These are phyloP conservation scores for Eurois occulta DNA, from an alignment of 2,888 invertebrate species.

Conservation along the genomic window DNA sequence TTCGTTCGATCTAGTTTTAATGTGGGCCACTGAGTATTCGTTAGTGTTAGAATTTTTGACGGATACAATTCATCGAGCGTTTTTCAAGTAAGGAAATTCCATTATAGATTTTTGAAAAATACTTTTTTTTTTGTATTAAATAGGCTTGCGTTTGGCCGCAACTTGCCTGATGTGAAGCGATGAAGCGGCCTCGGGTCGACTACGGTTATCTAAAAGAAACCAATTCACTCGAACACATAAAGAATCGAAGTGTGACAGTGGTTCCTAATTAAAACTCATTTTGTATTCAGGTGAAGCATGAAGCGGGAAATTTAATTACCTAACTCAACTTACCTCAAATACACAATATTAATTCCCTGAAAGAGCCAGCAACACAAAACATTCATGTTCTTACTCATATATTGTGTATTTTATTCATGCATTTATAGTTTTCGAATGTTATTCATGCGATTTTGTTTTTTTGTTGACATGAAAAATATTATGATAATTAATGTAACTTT, in stretches of 20 bases:
- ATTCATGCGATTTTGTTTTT: slow-evolving; percentile 36
- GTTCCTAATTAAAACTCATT: background rate
- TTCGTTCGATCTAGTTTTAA: background rate
- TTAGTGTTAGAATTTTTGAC: background rate
- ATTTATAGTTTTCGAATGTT: slow-evolving; percentile 9
- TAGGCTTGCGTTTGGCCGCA: too few species aligned
- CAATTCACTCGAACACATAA: too few species aligned
- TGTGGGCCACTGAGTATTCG: background rate
- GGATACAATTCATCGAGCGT: background rate
- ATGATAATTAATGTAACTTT: background rate
- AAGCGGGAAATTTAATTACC: background rate
- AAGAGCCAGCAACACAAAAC: background rate
- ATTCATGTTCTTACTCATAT: slow-evolving; percentile 23
- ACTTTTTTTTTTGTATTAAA: too few species aligned
- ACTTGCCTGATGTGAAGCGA: too few species aligned
- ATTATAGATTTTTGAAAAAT: background rate
- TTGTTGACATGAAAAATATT: background rate
- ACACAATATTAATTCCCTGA: background rate
- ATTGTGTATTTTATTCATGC: slow-evolving; percentile 7
- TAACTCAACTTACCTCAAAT: background rate
- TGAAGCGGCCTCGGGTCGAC: too few species aligned
- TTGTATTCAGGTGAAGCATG: background rate
- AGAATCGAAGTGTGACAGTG: too few species aligned
- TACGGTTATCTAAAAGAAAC: too few species aligned
- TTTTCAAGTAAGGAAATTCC: background rate